Evolutionary conservation across 92 coral and sea anemone species (phyloP).

Genomic region (Epizoanthus illoricatus): DNA sequence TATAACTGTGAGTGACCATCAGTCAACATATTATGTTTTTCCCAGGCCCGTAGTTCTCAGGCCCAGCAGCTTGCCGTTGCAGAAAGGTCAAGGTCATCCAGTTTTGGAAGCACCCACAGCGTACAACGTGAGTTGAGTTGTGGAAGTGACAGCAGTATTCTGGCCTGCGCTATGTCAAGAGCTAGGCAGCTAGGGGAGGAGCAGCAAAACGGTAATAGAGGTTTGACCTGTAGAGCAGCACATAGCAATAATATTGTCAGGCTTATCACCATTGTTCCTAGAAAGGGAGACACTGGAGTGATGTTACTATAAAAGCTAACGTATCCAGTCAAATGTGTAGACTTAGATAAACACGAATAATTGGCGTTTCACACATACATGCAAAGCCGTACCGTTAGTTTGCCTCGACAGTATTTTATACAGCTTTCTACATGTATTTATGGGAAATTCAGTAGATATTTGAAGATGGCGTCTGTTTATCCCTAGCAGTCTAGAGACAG

Average conservation of each 20-base stretch:
- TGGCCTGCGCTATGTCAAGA: conserved; percentile 66
- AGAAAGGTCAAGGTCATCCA: conserved; percentile 18
- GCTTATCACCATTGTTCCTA: not conserved
- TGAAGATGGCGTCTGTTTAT: too few relatives aligned
- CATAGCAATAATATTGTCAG: not conserved
- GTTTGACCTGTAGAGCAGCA: conserved; percentile 11
- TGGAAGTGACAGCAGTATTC: conserved; percentile 73
- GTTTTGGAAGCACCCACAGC: conserved; percentile 20
- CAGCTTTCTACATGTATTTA: too few relatives aligned
- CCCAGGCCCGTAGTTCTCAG: conserved; percentile 23
- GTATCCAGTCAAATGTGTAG: too few relatives aligned
- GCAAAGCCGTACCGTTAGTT: too few relatives aligned
- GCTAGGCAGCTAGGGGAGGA: conserved; percentile 78
- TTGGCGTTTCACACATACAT: too few relatives aligned
- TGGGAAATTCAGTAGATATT: too few relatives aligned
- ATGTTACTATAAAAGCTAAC: too few relatives aligned
- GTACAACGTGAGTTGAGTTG: conserved; percentile 36
- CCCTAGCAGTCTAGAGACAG: too few relatives aligned
- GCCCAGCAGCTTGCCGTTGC: conserved; percentile 20
- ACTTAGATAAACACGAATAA: too few relatives aligned
- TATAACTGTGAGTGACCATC: too few relatives aligned
- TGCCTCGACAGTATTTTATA: too few relatives aligned
- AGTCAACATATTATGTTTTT: not conserved
- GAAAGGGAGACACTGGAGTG: too few relatives aligned
- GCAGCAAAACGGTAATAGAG: conserved; percentile 67